These are phyloP conservation scores for Irena cyanogastra DNA, from an alignment of 2,113 vertebrate genomes.

Conservation along the genomic window DNA sequence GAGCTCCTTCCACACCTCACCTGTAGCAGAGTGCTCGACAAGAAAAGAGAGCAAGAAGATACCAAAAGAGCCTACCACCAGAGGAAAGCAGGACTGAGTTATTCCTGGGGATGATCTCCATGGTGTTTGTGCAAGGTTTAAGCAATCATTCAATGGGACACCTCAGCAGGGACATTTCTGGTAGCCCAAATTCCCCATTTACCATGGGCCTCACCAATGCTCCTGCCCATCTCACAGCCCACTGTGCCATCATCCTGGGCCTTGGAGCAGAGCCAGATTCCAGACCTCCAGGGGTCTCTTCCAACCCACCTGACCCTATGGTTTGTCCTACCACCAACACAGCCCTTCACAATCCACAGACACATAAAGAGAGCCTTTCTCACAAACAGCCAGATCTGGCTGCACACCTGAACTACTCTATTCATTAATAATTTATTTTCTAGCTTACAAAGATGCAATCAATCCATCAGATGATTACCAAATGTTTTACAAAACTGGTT, in stretches of 20 bases:
- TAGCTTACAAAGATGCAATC: not conserved
- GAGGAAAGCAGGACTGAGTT: not conserved
- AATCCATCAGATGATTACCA: not conserved
- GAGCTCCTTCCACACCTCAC: not conserved
- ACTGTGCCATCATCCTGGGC: not conserved
- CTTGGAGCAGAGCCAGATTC: not conserved
- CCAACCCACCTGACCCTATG: not conserved
- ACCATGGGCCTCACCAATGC: not conserved
- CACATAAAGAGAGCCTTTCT: not conserved
- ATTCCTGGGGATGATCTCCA: not conserved
- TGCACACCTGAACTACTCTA: not conserved
- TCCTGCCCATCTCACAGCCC: not conserved
- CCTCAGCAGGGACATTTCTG: not conserved
- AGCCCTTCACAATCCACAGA: not conserved
- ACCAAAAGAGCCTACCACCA: not conserved
- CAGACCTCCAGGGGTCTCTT: not conserved
- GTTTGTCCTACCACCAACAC: not conserved
- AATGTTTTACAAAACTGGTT: not conserved
- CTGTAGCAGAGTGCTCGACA: rapidly evolving
- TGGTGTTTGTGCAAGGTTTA: not conserved
- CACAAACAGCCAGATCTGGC: not conserved
- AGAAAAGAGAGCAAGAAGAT: not conserved
- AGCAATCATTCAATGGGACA: not conserved
- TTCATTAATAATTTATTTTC: not conserved
- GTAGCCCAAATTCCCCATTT: not conserved